phyloP scores from a whole-genome alignment of 2,888 invertebrate genomes.

The Andrena minutula region DNA sequence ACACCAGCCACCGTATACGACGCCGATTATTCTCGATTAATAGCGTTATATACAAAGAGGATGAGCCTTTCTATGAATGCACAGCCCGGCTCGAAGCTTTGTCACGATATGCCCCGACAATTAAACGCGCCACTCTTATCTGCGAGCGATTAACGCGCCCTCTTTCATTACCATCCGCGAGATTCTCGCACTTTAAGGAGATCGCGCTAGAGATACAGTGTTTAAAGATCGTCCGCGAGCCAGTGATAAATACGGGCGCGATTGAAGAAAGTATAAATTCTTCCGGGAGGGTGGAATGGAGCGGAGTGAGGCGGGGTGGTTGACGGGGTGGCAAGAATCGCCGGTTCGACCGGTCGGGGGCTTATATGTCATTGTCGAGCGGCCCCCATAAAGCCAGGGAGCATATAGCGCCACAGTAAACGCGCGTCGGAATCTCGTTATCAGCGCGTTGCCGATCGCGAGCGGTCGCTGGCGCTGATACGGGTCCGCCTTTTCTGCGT shows the following conservation, averaged over 20 bases:
- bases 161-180: constrained; percentile 20
- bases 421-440: constrained; percentile 77
- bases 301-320: background rate
- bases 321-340: background rate
- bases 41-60: background rate
- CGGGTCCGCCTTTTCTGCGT: constrained; percentile 51
- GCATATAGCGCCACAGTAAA: constrained; percentile 51
- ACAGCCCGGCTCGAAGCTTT: background rate
- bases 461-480: constrained; percentile 53
- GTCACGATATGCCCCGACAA: constrained; percentile 32
- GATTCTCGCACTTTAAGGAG: constrained; percentile 34
- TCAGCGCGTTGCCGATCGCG: constrained; percentile 77
- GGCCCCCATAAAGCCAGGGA: constrained; percentile 27
- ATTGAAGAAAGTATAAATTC: constrained; percentile 55
- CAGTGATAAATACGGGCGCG: constrained; percentile 39
- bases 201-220: constrained; percentile 29
- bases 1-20: background rate
- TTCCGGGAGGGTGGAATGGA: background rate
- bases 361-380: constrained; percentile 48
- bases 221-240: constrained; percentile 37
- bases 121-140: constrained; percentile 37
- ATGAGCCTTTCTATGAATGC: background rate
- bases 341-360: background rate
- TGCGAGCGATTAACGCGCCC: constrained; percentile 12
- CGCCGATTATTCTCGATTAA: background rate